Conservation (phyloP, 1,140 invertebrate genomes). For the Homarus americanus region DNA sequence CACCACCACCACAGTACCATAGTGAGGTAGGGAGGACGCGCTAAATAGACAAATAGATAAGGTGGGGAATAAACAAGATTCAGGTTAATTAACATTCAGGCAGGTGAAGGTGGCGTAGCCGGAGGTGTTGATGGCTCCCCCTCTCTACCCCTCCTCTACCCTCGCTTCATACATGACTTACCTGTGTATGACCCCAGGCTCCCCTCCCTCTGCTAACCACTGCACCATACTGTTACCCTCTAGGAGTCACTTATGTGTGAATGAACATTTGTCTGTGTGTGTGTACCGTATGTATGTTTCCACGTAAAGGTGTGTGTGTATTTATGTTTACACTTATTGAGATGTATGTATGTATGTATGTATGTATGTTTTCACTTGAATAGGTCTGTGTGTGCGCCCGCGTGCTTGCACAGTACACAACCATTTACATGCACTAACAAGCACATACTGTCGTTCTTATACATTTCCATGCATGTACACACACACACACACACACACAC, state of each 20-base stretch:
- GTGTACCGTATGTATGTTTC: too few species aligned
- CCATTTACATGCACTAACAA: neutral
- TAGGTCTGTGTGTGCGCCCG: too few species aligned
- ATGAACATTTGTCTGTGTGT: too few species aligned
- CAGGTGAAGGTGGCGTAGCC: neutral
- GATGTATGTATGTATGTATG: too few species aligned
- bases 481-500: conserved; percentile 21
- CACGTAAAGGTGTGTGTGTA: too few species aligned
- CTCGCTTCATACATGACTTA: neutral
- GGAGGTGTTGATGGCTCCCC: neutral
- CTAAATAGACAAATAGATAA: too few species aligned
- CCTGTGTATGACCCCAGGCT: neutral
- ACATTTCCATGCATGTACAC: conserved; percentile 13
- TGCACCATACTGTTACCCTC: neutral
- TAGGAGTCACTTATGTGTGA: too few species aligned
- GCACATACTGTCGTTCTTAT: conserved; percentile 12
- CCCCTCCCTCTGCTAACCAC: too few species aligned
- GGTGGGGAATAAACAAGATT: conserved; percentile 1
- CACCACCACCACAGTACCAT: neutral
- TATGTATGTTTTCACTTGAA: too few species aligned
- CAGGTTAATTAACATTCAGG: conserved; percentile 18
- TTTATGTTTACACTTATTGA: too few species aligned
- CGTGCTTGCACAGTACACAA: neutral
- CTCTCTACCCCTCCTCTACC: neutral
- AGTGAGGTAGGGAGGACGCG: neutral